Percentiles rank a stretch among this genome's conserved stretches.
These are phyloP conservation scores for Theristus sp. DNA, from an alignment of 2,888 invertebrate species.

Conservation along the genomic window DNA sequence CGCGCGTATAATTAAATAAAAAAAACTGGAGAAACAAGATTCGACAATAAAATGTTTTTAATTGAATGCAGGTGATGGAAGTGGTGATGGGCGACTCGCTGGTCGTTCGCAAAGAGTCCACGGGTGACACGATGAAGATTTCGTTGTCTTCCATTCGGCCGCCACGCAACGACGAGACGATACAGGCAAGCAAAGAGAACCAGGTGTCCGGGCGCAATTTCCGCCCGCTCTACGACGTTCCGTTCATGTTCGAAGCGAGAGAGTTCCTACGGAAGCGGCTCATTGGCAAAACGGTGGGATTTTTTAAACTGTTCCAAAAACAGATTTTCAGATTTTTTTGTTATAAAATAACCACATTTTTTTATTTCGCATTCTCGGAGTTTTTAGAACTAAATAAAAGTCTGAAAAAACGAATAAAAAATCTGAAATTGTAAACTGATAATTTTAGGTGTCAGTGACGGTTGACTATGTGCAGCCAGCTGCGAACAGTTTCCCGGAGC, in stretches of 20 bases:
- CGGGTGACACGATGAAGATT: slow-evolving; percentile 63
- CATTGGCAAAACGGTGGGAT: slow-evolving; percentile 61
- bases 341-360: background rate
- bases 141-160: slow-evolving; percentile 88
- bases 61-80: slow-evolving; percentile 46
- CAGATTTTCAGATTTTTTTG: background rate
- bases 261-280: slow-evolving; percentile 87
- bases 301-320: too few relatives aligned
- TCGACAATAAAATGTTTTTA: too few relatives aligned
- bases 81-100: slow-evolving; percentile 84
- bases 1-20: too few relatives aligned
- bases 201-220: slow-evolving; percentile 17
- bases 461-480: slow-evolving; percentile 93
- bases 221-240: slow-evolving; percentile 83
- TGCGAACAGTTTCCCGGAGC: slow-evolving; percentile 78
- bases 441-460: slow-evolving; percentile 48
- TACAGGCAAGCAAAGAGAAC: background rate
- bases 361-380: background rate
- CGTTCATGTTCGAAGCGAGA: slow-evolving; percentile 93
- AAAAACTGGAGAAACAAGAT: too few relatives aligned
- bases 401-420: too few relatives aligned
- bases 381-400: too few relatives aligned
- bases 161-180: slow-evolving; percentile 43
- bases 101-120: slow-evolving; percentile 57
- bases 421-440: background rate